A percentile compares a stretch with the other conserved stretches of the same genome.
phyloP scores from a whole-genome alignment of 35 echinoderm and acorn worm genomes.

The Heliocidaris erythrogramma region DNA sequence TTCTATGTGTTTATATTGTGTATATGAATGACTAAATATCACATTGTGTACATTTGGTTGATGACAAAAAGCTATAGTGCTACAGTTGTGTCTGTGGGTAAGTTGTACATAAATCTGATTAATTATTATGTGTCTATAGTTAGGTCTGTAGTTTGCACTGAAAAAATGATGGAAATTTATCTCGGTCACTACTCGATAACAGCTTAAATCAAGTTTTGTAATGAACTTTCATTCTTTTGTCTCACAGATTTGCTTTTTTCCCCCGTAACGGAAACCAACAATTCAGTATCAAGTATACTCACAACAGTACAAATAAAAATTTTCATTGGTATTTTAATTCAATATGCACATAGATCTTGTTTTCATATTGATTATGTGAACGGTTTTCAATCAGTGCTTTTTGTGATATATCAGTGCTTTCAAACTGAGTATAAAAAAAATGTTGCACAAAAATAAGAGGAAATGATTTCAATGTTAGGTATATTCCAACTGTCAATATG shows the following conservation, averaged over 20 bases:
- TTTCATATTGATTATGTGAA: conserved; percentile 7
- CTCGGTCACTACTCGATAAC: not conserved
- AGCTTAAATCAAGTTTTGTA: not conserved
- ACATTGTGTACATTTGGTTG: conserved; percentile 31
- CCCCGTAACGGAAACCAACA: not conserved
- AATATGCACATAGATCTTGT: conserved; percentile 3
- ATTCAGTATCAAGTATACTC: not conserved
- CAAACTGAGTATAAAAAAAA: not conserved
- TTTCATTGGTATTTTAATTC: not conserved
- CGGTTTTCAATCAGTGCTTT: conserved; percentile 32
- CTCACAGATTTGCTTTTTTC: not conserved
- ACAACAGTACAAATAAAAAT: not conserved
- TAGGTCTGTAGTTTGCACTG: conserved; percentile 17
- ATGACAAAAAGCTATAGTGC: conserved; percentile 6
- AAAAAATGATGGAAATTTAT: not conserved
- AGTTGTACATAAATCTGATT: conserved; percentile 23
- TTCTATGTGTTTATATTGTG: conserved; percentile 22
- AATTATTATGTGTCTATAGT: conserved; percentile 33
- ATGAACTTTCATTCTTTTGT: not conserved
- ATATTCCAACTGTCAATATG: too few relatives aligned
- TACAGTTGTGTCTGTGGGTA: conserved; percentile 9
- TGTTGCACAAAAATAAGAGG: not conserved
- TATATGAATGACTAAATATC: conserved; percentile 20
- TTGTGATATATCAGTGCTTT: conserved; percentile 39
- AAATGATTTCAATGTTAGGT: not conserved